Evolutionary conservation across 2,113 vertebrate species (phyloP).

Genomic region (Sclerurus mexicanus): DNA sequence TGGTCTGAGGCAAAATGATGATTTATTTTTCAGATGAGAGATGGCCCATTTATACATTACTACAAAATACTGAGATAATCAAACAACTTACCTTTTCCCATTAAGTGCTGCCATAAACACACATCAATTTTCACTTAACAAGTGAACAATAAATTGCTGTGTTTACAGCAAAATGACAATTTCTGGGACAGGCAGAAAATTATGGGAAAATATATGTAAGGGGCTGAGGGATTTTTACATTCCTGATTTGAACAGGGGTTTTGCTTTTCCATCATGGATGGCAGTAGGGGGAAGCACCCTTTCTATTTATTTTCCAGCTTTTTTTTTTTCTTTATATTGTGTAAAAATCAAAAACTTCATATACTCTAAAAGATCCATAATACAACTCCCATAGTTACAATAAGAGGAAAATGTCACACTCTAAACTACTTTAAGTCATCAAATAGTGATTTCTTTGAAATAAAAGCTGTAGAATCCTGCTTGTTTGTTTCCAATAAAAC

Average conservation of each 20-base stretch:
- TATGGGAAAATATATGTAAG: not conserved
- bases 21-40: not conserved
- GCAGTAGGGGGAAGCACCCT: accelerated
- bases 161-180: not conserved
- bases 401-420: not conserved
- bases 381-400: not conserved
- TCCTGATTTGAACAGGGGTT: not conserved
- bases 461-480: not conserved
- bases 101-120: not conserved
- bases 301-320: not conserved
- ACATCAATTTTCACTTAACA: not conserved
- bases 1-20: not conserved
- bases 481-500: not conserved
- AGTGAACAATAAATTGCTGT: not conserved
- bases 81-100: not conserved
- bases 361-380: not conserved
- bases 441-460: not conserved
- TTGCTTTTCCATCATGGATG: not conserved
- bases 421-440: not conserved
- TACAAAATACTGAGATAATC: slow-evolving; percentile 5
- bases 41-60: not conserved
- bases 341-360: not conserved
- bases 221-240: not conserved
- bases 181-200: not conserved
- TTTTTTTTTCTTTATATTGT: not conserved